Conservation (phyloP, 2,113 vertebrate species). For the Eurystomus gularis region DNA sequence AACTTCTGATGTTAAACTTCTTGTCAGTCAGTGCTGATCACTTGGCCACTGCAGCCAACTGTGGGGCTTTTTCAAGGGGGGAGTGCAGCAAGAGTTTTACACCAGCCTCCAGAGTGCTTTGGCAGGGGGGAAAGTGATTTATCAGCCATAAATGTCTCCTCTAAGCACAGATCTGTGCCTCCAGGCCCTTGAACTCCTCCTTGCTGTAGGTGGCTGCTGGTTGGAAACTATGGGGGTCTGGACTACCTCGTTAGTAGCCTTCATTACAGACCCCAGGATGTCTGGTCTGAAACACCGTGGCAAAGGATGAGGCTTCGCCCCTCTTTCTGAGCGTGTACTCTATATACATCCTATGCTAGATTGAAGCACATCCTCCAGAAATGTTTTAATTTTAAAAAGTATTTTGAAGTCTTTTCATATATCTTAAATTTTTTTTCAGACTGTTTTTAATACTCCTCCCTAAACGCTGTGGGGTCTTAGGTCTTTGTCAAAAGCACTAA, state of each 20-base stretch:
- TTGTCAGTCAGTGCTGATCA: not conserved
- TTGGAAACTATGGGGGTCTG: not conserved
- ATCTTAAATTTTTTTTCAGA: not conserved
- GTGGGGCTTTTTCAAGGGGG: not conserved
- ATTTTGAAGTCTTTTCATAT: rapidly evolving
- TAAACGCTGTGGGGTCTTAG: not conserved
- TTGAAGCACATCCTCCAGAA: not conserved
- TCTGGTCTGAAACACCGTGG: not conserved
- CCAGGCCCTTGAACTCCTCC: not conserved
- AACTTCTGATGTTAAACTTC: not conserved
- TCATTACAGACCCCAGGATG: not conserved
- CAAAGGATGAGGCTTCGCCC: not conserved
- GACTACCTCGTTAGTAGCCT: not conserved
- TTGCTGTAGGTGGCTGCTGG: not conserved
- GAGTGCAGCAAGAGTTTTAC: not conserved
- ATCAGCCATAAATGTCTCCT: not conserved
- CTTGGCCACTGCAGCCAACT: not conserved
- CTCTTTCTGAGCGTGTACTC: not conserved
- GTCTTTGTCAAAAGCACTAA: not conserved
- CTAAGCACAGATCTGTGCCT: not conserved
- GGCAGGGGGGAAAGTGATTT: not conserved
- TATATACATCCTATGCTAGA: too few relatives aligned
- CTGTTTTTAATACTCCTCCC: not conserved
- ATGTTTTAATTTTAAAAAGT: not conserved
- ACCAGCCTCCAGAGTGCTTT: not conserved